A percentile compares a stretch with the other conserved stretches of the same genome.
These are phyloP conservation scores for Euphydryas editha DNA, from an alignment of 2,888 invertebrate genomes.

Conservation along the genomic window DNA sequence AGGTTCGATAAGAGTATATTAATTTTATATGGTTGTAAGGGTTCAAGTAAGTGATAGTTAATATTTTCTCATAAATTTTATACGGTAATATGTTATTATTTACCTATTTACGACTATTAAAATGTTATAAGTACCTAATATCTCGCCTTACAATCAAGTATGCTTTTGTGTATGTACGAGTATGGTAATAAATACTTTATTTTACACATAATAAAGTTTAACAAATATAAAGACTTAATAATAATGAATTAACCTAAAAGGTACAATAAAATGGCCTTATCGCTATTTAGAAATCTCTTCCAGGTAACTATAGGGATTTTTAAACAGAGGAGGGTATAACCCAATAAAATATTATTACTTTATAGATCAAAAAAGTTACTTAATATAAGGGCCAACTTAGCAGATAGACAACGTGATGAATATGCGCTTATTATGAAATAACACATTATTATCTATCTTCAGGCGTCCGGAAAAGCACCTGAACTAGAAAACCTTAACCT, in stretches of 20 bases:
- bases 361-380: background rate
- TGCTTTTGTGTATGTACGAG: background rate
- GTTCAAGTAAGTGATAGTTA: background rate
- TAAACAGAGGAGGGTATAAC: no score
- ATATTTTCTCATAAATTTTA: background rate
- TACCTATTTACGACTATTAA: background rate
- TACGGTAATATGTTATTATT: background rate
- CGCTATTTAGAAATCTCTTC: no score
- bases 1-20: no score
- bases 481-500: slow-evolving; percentile 56
- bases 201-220: background rate
- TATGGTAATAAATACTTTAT: background rate
- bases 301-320: no score
- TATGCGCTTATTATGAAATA: slow-evolving; percentile 32
- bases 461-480: slow-evolving; percentile 48
- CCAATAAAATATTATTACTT: no score
- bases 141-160: background rate
- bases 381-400: slow-evolving; percentile 12
- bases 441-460: slow-evolving; percentile 42
- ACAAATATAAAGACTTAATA: no score
- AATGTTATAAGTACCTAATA: background rate
- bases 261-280: no score
- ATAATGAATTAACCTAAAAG: no score
- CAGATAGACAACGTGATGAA: slow-evolving; percentile 20
- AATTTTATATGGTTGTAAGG: no score